These are phyloP conservation scores for Trematomus bernacchii DNA, from an alignment of 2,797 vertebrate species.

Conservation along the genomic window DNA sequence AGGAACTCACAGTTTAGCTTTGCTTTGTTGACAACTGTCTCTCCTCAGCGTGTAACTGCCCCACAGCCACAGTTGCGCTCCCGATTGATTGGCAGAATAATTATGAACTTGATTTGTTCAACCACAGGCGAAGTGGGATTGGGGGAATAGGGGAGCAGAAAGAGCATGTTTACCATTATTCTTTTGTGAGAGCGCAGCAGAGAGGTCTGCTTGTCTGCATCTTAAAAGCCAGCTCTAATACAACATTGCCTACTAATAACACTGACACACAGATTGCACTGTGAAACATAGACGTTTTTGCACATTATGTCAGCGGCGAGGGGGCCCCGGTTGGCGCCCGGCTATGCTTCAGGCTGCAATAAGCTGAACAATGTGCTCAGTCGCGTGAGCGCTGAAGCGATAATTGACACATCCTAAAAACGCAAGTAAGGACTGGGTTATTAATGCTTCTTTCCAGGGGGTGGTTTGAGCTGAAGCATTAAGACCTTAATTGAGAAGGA, in stretches of 20 bases:
- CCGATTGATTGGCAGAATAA: conserved; percentile 86
- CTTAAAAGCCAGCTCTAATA: conserved; percentile 53
- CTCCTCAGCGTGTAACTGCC: conserved; percentile 71
- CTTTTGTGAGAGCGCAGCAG: conserved; percentile 56
- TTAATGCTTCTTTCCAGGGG: conserved; percentile 85
- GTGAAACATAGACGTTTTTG: conserved; percentile 45
- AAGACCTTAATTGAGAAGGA: conserved; percentile 86
- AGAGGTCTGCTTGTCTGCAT: conserved; percentile 56
- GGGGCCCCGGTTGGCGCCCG: conserved; percentile 56
- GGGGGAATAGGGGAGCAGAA: conserved; percentile 73
- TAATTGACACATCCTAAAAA: conserved; percentile 86
- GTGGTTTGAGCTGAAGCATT: conserved; percentile 83
- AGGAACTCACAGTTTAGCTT: conserved; percentile 63
- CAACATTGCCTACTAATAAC: conserved; percentile 47
- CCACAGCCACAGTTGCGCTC: conserved; percentile 73
- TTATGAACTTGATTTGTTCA: conserved; percentile 82
- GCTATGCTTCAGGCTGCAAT: conserved; percentile 71
- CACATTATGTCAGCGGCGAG: conserved; percentile 40
- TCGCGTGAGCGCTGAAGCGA: conserved; percentile 69
- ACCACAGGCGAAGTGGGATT: conserved; percentile 77
- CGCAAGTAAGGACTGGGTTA: conserved; percentile 82
- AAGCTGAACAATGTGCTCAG: conserved; percentile 75
- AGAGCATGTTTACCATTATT: conserved; percentile 68
- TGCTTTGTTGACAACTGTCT: conserved; percentile 76
- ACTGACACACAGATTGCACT: conserved; percentile 45